phyloP scores from a whole-genome alignment of 2,888 invertebrate species.

The Miltochrista miniata region DNA sequence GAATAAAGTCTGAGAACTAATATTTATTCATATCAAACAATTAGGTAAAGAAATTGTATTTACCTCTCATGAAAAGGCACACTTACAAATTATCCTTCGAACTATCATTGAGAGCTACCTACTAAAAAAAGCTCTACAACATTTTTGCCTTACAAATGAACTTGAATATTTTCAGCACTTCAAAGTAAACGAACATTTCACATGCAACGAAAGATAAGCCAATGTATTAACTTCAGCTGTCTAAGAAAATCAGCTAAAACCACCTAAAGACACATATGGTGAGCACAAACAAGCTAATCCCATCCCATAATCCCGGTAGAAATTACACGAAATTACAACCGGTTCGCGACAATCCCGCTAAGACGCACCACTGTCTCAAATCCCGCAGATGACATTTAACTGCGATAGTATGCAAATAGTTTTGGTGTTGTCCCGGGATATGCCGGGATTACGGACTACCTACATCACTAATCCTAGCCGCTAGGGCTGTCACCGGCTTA shows the following conservation, averaged over 20 bases:
- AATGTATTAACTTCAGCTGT: neutral
- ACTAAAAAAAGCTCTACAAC: too few relatives aligned
- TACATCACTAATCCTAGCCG: slow-evolving; percentile 67
- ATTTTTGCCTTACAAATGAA: too few relatives aligned
- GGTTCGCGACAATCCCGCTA: slow-evolving; percentile 45
- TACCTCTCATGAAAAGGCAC: too few relatives aligned
- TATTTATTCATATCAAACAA: too few relatives aligned
- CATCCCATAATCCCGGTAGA: slow-evolving; percentile 40
- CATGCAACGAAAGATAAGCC: neutral
- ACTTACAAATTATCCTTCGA: too few relatives aligned
- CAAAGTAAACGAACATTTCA: neutral
- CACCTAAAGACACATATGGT: neutral
- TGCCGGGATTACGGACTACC: slow-evolving; percentile 55
- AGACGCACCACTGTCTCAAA: slow-evolving; percentile 59
- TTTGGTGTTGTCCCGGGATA: slow-evolving; percentile 57
- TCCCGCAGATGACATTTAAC: slow-evolving; percentile 75
- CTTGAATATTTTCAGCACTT: too few relatives aligned
- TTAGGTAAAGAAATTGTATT: too few relatives aligned
- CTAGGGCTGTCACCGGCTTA: slow-evolving; percentile 65
- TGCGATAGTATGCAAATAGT: slow-evolving; percentile 73
- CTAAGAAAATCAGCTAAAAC: neutral
- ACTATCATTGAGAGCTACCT: too few relatives aligned
- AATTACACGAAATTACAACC: slow-evolving; percentile 54
- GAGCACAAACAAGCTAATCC: neutral
- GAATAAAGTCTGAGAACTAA: too few relatives aligned